These are phyloP conservation scores for Cantharis lateralis DNA, from an alignment of 2,888 invertebrate species.

Conservation along the genomic window DNA sequence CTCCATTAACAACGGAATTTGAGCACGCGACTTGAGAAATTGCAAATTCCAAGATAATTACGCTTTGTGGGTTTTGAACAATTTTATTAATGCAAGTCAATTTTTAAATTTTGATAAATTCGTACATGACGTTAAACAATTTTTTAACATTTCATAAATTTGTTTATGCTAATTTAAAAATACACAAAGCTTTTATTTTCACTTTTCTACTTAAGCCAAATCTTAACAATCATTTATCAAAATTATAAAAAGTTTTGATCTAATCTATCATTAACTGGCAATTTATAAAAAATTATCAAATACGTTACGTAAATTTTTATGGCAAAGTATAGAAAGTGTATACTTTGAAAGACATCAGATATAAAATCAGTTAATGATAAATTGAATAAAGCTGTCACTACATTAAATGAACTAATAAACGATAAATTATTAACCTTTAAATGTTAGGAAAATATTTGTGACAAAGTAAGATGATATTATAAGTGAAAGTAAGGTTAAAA, in stretches of 20 bases:
- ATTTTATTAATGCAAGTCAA: background rate
- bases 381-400: constrained; percentile 25
- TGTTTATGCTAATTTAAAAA: background rate
- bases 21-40: constrained; percentile 3
- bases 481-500: constrained; percentile 20
- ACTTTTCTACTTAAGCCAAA: background rate
- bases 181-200: background rate
- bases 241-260: background rate
- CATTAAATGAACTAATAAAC: constrained; percentile 27
- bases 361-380: constrained; percentile 18
- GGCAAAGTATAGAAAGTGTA: constrained; percentile 16
- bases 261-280: background rate
- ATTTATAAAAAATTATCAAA: background rate
- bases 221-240: background rate
- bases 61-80: background rate
- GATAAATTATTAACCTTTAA: constrained; percentile 27
- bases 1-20: constrained; percentile 2
- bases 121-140: background rate
- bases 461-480: constrained; percentile 9
- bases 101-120: background rate
- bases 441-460: constrained; percentile 21
- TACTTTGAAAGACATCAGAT: constrained; percentile 7
- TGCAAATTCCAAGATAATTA: background rate
- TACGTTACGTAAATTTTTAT: constrained; percentile 22
- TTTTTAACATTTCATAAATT: background rate